phyloP scores from a whole-genome alignment of 2,797 vertebrate genomes.

The Gallinago nigripennis region DNA sequence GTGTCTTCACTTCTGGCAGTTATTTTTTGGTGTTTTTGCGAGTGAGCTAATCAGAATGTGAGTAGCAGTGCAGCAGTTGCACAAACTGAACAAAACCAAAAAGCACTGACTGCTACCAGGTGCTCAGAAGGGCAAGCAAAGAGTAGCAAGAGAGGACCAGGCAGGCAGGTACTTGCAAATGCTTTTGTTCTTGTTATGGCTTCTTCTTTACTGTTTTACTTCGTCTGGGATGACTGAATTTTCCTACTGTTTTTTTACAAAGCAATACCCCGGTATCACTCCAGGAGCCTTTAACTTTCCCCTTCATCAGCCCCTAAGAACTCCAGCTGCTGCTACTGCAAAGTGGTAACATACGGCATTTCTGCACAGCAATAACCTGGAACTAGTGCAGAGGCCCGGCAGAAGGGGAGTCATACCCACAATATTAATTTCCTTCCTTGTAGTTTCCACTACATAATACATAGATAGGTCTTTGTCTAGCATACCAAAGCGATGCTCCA shows the following conservation, averaged over 20 bases:
- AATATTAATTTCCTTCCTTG: background rate
- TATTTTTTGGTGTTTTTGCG: fast-evolving
- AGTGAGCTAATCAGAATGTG: background rate
- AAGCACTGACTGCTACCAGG: background rate
- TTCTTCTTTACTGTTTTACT: background rate
- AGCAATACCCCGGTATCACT: background rate
- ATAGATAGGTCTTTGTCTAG: background rate
- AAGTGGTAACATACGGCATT: background rate
- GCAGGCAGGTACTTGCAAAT: background rate
- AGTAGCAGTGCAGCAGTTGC: background rate
- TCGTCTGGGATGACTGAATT: background rate
- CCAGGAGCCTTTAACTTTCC: background rate
- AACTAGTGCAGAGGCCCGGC: background rate
- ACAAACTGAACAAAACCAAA: background rate
- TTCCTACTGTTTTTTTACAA: background rate
- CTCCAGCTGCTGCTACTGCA: background rate
- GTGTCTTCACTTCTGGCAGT: background rate
- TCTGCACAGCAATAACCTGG: background rate
- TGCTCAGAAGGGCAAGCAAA: background rate
- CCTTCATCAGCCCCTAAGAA: background rate
- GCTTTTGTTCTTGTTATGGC: background rate
- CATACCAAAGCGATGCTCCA: background rate
- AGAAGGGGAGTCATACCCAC: background rate
- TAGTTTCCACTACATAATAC: background rate
- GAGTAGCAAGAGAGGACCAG: background rate